A percentile compares a stretch with the other conserved stretches of the same genome.
Conservation (phyloP, 2,113 vertebrate genomes). For the Crotalus tigris region DNA sequence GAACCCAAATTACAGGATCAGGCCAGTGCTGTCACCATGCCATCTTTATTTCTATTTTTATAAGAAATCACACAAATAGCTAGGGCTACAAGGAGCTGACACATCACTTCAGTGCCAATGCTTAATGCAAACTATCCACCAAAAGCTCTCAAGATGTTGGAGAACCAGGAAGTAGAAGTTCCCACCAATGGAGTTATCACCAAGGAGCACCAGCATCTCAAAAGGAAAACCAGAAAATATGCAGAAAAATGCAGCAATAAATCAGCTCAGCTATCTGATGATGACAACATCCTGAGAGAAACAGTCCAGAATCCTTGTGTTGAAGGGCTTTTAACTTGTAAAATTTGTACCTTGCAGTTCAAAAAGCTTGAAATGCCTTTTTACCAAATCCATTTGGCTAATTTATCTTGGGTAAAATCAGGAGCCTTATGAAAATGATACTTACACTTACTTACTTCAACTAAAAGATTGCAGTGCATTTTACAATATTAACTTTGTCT, state of each 20-base stretch:
- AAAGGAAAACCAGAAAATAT: background rate
- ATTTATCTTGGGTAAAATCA: background rate
- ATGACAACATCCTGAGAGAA: background rate
- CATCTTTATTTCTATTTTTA: background rate
- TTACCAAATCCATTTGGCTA: background rate
- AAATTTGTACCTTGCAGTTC: background rate
- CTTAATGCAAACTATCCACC: background rate
- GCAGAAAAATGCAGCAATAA: background rate
- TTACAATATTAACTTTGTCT: background rate
- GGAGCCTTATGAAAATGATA: background rate
- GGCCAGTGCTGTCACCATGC: background rate
- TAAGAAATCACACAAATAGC: background rate
- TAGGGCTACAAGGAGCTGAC: background rate
- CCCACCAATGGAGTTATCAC: background rate
- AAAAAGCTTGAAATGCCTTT: background rate
- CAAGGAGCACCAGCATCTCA: background rate
- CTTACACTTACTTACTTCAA: background rate
- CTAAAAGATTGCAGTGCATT: background rate
- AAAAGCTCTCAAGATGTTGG: background rate
- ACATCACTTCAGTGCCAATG: background rate
- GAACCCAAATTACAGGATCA: background rate
- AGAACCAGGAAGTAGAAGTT: background rate
- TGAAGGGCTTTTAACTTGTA: background rate
- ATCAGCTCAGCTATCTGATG: background rate
- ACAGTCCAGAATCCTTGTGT: background rate